Conservation (phyloP, 2,113 vertebrate genomes). For the Neofelis nebulosa region DNA sequence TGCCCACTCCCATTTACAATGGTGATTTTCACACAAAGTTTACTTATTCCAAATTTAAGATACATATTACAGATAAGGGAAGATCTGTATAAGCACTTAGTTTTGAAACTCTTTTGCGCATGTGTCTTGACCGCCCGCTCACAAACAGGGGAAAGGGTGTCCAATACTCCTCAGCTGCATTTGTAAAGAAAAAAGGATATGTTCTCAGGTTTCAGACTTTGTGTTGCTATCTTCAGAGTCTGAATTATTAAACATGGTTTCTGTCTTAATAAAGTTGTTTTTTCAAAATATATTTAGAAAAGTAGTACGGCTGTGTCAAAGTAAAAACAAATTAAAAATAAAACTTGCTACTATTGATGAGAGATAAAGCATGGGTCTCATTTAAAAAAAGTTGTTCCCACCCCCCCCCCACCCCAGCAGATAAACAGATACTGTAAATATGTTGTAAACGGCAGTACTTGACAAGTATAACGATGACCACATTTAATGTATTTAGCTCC, state of each 20-base stretch:
- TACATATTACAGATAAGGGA: background rate
- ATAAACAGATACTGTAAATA: background rate
- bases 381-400: background rate
- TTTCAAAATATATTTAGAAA: slow-evolving; percentile 42
- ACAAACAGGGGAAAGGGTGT: background rate
- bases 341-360: background rate
- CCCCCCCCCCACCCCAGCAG: background rate
- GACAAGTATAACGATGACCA: background rate
- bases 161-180: background rate
- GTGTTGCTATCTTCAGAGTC: slow-evolving; percentile 25
- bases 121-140: background rate
- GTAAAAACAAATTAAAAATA: slow-evolving; percentile 20
- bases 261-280: slow-evolving; percentile 45
- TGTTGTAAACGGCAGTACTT: background rate
- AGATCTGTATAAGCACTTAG: background rate
- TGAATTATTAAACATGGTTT: slow-evolving; percentile 51
- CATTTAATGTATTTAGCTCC: background rate
- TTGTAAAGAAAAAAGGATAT: background rate
- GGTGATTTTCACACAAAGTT: slow-evolving; percentile 14
- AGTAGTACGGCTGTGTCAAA: background rate
- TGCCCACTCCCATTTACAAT: background rate
- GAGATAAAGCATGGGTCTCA: background rate
- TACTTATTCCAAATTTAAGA: slow-evolving; percentile 25
- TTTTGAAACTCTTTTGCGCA: background rate
- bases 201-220: background rate